Base-by-base conservation (phyloP, 2,888 invertebrate species). In the Xanthia icteritia region DNA sequence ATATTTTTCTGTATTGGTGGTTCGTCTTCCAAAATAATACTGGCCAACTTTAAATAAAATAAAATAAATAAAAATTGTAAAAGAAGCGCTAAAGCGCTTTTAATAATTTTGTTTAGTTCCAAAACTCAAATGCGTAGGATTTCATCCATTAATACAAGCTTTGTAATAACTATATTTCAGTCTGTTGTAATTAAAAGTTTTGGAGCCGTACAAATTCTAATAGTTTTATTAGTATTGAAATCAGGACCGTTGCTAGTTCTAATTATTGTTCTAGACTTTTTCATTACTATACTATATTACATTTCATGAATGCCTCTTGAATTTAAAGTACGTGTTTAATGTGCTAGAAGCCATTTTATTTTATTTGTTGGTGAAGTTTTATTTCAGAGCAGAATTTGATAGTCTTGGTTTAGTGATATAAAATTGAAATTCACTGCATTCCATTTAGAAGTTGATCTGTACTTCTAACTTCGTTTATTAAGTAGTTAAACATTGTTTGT, bases 221-320 rank as follows among this genome's bases (percentile, higher is more conserved):
- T 51, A 36, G 66, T 63, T 78, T 66, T 67, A 77, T 69, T 48
- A 68, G 13, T 68, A 67, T 70, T 71, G 15, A 70, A 78, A 66
- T 64, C 51, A 23, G 69, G 69, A 17, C 27, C 23, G 27, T 48
- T 70, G 54, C 78, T 70, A 73, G 5, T 45, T 66, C 23, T 69
- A 73, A 78, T 73, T 73, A 78, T 73, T 73, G 66, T 70, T 81
- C 11, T 36, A 69, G 17, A 73, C 27, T 67, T 81, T 81, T 54
- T n/a, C n/a, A n/a, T n/a, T n/a, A n/a, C n/a, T n/a, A n/a, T n/a
- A n/a, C n/a, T n/a, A n/a, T n/a, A n/a, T 81, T 76, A 81, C 42
- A 31, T 75, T 76, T 63, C n/a, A 27, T 20, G 65, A 58, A 65
- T 61, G 42, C 31, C 23, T 39, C 20, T 65, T 68, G 72, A 68